Conservation (phyloP, 2,888 invertebrate species). For the Drosophila parthenogenetica region DNA sequence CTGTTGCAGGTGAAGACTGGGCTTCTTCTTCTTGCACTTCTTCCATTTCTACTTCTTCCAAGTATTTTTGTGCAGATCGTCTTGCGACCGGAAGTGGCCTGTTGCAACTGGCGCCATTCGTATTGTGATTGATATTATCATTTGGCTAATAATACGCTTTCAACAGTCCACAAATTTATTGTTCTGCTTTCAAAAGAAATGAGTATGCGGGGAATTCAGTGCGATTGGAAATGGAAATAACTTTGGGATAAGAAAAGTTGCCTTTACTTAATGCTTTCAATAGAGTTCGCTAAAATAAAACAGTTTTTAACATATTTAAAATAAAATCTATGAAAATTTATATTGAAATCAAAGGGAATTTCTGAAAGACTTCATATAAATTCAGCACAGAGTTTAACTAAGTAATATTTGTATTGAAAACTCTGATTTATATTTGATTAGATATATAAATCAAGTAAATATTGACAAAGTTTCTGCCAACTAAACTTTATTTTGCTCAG, state of each 20-base stretch:
- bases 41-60: constrained; percentile 34
- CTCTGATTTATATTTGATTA: no score
- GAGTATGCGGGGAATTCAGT: neutral
- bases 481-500: no score
- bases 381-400: no score
- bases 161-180: constrained; percentile 5
- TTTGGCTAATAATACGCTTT: constrained; percentile 19
- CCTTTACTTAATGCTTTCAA: no score
- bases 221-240: neutral
- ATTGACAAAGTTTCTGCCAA: no score
- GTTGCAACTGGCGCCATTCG: constrained; percentile 50
- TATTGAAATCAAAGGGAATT: no score
- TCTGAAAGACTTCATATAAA: no score
- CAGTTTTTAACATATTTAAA: no score
- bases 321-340: no score
- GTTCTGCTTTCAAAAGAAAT: neutral
- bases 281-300: neutral
- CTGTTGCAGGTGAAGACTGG: constrained; percentile 57
- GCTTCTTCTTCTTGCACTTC: constrained; percentile 43
- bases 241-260: no score
- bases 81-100: constrained; percentile 44
- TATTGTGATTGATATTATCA: constrained; percentile 26
- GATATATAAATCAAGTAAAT: no score
- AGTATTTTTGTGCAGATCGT: neutral
- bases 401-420: no score